Evolutionary conservation across 2,888 invertebrate genomes (phyloP), one percentile per base, ranked within the genome.

Genomic region (Apamea sordens): DNA sequence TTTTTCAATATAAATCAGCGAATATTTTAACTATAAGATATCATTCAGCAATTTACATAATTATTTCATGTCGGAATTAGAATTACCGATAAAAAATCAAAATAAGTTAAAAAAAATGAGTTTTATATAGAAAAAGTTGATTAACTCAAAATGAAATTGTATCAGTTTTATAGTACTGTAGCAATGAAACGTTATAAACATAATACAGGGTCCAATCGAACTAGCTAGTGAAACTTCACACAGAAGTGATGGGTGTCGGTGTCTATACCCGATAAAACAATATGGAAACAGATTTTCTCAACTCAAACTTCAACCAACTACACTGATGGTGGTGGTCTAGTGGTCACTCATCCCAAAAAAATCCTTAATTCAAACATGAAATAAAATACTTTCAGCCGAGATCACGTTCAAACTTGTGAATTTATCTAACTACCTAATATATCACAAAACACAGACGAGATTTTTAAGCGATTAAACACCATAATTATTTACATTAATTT

Each of bases 361-460:
- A 53, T 70, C 10, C 44, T 5, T 53, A 78, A 70, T 79, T 69
- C 44, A 67, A 68, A 85, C 79, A 86, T 80, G 68, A 82, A 73
- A 76, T 70, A 79, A 76, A 71, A 70, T 59, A 59, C 21, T 24
- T 67, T n/a, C 72, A 47, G 36, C 64, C 41, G 28, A 79, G n/a
- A 76, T 61, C 74, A 85, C 80, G 68, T 68, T 77, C 70, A 72
- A 71, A 80, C 64, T 78, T 79, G 68, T 76, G 79, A 84, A 83
- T 87, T 87, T 70, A 77, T 85, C 88, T 91, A 92, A 85, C 90
- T 92, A 92, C 87, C 13, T 73, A 85, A 70, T 67, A 61, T 92
- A 93, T 93, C 93, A 94, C 94, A 94, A 93, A 93, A 94, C 92
- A 94, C 92, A 94, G 93, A 93, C 91, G 91, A 93, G 86, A 89